Base-by-base conservation (phyloP, 2,888 invertebrate species). In the Hemithea aestivaria region DNA sequence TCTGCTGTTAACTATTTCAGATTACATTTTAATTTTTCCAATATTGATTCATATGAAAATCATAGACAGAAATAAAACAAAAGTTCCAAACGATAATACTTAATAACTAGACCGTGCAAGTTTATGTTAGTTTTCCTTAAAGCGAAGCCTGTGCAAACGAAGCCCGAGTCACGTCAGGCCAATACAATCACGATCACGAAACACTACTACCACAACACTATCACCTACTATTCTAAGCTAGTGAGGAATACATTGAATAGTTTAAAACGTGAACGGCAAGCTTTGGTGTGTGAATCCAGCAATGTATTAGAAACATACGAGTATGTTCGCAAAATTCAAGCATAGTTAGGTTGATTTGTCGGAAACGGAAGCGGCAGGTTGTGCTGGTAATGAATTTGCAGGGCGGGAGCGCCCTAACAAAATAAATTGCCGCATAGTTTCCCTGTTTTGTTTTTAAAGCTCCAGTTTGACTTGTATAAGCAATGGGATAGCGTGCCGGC, bases 381-480 rank as follows among this genome's bases (percentile, higher is more conserved):
- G 72, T 76, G 69, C 67, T 68, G 58, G 80, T 85, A 85, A 85
- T 85, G 83, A 85, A 85, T 84, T 84, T 76, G 82, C 81, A 67
- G 72, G 80, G 82, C 71, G 75, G 78, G 70, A 78, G 69, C 77
- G 75, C 79, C 78, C 76, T 70, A 69, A 55, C 64, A 70, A 73
- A 78, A 80, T 77, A 76, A 75, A 83, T 83, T 74, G 62, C 78
- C 52, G 51, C 56, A 58, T 70, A 67, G 69, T 74, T 73, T 66
- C 71, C 71, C 68, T 78, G 74, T 72, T 80, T 77, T 79, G 68
- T 72, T 78, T 76, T 72, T 59, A 66, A 75, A 74, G 65, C 66
- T 73, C 70, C 62, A 65, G 64, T 73, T 75, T 73, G 57, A 69
- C 65, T 71, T 69, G 58, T 61, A 58, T 61, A 57, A 67, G 56